A percentile compares a stretch with the other conserved stretches of the same genome.
phyloP scores from a whole-genome alignment of 2,888 invertebrate genomes.

The Pristionchus japonicus region DNA sequence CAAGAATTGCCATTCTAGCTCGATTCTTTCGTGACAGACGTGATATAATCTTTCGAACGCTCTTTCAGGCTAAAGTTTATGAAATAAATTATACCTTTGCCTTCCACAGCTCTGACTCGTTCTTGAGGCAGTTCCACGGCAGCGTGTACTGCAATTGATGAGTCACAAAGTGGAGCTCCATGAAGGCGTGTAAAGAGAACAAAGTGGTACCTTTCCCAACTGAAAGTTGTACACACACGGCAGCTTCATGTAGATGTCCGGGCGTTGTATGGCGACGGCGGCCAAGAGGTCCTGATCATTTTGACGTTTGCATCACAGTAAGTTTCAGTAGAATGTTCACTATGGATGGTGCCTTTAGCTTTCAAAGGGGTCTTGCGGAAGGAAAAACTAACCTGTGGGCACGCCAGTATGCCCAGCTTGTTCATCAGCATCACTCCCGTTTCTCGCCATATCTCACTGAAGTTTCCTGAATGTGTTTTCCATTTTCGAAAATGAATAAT shows the following conservation, averaged over 20 bases:
- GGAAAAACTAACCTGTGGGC: neutral
- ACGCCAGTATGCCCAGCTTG: neutral
- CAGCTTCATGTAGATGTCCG: neutral
- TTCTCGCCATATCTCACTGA: neutral
- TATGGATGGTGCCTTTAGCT: too few species aligned
- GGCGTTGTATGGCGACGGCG: neutral
- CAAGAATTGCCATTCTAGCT: too few species aligned
- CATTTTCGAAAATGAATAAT: too few species aligned
- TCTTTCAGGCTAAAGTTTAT: too few species aligned
- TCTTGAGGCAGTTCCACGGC: neutral
- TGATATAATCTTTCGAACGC: too few species aligned
- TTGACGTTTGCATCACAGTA: too few species aligned
- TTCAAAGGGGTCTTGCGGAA: too few species aligned
- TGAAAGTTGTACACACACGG: neutral
- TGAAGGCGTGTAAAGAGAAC: too few species aligned
- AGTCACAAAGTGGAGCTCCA: too few species aligned
- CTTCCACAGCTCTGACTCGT: neutral
- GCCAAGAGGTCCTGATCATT: neutral
- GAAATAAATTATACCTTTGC: neutral
- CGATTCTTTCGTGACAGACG: too few species aligned
- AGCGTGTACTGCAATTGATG: neutral
- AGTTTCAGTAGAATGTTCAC: too few species aligned
- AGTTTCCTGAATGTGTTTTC: too few species aligned
- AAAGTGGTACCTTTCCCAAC: neutral
- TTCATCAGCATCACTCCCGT: neutral